Percentiles rank a stretch among this genome's conserved stretches.
Conservation (phyloP, 2,797 vertebrate genomes). For the Ptychadena robeensis region DNA sequence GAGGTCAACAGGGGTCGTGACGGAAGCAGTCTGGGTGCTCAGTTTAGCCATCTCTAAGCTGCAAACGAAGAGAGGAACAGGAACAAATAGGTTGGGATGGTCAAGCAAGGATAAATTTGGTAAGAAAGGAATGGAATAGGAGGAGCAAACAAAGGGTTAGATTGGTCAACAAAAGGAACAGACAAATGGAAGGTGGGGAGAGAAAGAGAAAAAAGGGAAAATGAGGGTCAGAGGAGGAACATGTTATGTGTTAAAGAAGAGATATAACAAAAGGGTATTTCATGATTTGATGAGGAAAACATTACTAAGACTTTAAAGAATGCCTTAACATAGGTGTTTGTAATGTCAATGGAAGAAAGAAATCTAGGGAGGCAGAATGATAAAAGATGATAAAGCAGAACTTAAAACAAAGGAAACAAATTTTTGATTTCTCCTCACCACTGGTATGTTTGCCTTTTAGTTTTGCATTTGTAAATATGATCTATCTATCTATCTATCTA, state of each 20-base stretch:
- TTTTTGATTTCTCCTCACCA: conserved; percentile 71
- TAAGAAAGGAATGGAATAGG: conserved; percentile 57
- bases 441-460: conserved; percentile 64
- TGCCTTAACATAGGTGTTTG: conserved; percentile 63
- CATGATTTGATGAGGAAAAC: conserved; percentile 80
- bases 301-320: conserved; percentile 70
- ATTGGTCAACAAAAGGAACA: conserved; percentile 67
- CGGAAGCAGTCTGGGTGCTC: conserved; percentile 92
- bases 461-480: conserved; percentile 28
- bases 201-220: conserved; percentile 76
- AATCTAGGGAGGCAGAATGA: conserved; percentile 72
- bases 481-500: not conserved
- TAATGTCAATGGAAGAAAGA: conserved; percentile 67
- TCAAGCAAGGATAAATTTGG: conserved; percentile 71
- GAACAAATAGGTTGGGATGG: conserved; percentile 78
- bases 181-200: conserved; percentile 67
- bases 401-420: conserved; percentile 66
- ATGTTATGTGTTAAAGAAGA: conserved; percentile 87
- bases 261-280: conserved; percentile 85
- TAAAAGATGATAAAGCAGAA: conserved; percentile 73
- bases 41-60: conserved; percentile 98
- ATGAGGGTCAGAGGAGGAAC: conserved; percentile 83
- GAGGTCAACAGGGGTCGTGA: conserved; percentile 87
- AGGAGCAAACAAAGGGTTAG: conserved; percentile 72
- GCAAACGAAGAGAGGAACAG: conserved; percentile 82